Evolutionary conservation across 2,797 vertebrate genomes (phyloP).

Genomic region (Eleutherodactylus coqui): DNA sequence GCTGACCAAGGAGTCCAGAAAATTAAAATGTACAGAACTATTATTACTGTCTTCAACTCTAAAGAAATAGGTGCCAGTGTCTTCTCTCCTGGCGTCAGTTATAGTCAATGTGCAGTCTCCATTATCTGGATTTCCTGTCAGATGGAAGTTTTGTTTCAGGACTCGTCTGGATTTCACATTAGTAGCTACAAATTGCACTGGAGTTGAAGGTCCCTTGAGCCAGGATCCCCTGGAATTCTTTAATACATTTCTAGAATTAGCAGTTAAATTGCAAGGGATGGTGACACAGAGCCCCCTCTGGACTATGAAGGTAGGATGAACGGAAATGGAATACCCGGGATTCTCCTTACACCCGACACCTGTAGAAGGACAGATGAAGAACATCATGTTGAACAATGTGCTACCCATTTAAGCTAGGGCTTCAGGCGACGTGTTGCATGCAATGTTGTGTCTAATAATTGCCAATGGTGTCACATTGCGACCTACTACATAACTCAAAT

Average conservation of each 20-base stretch:
- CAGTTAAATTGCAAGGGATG: not conserved
- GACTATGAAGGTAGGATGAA: not conserved
- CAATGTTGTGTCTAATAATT: too few species aligned
- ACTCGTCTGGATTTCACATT: not conserved
- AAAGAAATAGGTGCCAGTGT: not conserved
- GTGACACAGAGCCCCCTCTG: not conserved
- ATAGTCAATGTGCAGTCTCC: constrained; percentile 27
- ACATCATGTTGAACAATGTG: not conserved
- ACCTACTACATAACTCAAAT: too few species aligned
- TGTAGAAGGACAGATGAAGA: not conserved
- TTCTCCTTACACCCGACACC: not conserved
- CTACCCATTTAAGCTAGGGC: too few species aligned
- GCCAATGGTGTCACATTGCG: too few species aligned
- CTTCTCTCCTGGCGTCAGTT: constrained; percentile 3
- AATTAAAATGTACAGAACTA: not conserved
- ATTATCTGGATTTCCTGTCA: not conserved
- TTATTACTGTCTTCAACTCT: constrained; percentile 1
- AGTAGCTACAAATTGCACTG: not conserved
- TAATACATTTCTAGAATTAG: not conserved
- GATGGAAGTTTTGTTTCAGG: constrained; percentile 8
- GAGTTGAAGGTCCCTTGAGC: not conserved
- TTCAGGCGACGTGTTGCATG: too few species aligned
- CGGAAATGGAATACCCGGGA: not conserved
- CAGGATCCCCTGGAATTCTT: not conserved
- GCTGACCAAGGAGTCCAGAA: not conserved